Percentiles rank a stretch among this genome's conserved stretches.
phyloP scores from a whole-genome alignment of 2,797 vertebrate genomes.

The Mus caroli region DNA sequence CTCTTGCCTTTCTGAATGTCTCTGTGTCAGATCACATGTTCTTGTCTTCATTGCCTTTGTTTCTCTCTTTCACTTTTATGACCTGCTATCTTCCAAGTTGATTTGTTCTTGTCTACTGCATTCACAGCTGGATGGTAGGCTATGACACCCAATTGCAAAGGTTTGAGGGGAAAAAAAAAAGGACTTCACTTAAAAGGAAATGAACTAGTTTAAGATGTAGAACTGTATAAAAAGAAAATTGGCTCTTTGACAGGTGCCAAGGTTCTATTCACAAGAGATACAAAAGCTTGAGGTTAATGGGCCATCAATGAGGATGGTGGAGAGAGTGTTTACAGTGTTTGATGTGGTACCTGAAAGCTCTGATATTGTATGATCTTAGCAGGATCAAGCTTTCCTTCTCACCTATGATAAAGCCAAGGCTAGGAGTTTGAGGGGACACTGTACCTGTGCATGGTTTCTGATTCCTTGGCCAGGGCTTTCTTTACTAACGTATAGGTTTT shows the following conservation, averaged over 20 bases:
- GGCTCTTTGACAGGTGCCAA: neutral
- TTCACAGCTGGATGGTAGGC: neutral
- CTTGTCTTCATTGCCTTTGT: neutral
- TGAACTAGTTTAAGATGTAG: neutral
- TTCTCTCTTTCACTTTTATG: neutral
- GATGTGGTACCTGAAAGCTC: neutral
- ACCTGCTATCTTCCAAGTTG: neutral
- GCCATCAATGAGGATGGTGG: neutral
- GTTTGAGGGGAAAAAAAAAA: slow-evolving; percentile 7
- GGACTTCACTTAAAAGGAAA: neutral
- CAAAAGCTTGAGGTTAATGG: neutral
- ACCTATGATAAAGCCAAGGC: neutral
- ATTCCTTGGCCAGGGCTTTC: neutral
- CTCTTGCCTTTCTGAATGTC: neutral
- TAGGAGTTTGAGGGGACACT: neutral
- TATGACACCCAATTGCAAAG: neutral
- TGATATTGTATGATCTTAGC: slow-evolving; percentile 3
- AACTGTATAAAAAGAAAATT: slow-evolving; percentile 11
- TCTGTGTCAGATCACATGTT: neutral
- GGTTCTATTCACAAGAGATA: neutral
- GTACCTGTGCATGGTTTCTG: neutral
- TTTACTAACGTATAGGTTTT: neutral
- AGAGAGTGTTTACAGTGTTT: neutral
- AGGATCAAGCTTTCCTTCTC: neutral
- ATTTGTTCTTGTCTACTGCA: neutral